Conservation (phyloP, 2,888 invertebrate species). For the Cheilosia soror region DNA sequence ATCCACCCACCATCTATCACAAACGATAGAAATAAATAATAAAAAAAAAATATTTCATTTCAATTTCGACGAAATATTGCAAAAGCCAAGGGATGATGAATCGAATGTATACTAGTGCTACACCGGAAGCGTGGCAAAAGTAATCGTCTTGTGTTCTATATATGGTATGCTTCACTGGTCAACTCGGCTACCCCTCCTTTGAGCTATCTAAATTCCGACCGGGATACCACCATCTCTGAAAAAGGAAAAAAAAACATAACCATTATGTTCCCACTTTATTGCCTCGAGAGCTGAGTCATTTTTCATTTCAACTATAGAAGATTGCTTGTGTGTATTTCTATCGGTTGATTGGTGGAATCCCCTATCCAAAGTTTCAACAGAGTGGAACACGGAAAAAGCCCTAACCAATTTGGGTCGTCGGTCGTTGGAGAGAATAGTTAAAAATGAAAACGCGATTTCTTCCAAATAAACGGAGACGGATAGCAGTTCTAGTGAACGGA, state of each 20-base stretch:
- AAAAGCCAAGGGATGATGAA: constrained; percentile 62
- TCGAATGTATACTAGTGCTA: background rate
- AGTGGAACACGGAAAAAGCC: background rate
- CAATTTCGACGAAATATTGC: constrained; percentile 71
- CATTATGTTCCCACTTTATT: constrained; percentile 66
- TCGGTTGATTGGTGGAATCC: constrained; percentile 22
- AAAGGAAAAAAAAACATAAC: constrained; percentile 18
- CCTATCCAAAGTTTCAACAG: constrained; percentile 5
- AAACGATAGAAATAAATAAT: constrained; percentile 59
- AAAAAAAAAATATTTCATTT: constrained; percentile 69
- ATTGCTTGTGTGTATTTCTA: constrained; percentile 24
- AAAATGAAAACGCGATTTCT: constrained; percentile 64
- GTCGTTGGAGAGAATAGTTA: constrained; percentile 13
- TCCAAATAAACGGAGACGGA: constrained; percentile 19
- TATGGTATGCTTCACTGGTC: constrained; percentile 38
- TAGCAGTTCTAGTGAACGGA: background rate
- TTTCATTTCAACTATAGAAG: constrained; percentile 61
- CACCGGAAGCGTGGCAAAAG: constrained; percentile 33
- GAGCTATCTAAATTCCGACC: constrained; percentile 39
- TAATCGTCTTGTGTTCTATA: constrained; percentile 37
- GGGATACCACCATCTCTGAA: background rate
- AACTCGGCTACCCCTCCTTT: background rate
- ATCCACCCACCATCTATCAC: constrained; percentile 26
- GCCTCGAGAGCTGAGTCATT: constrained; percentile 69
- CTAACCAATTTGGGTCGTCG: constrained; percentile 34